Base-by-base conservation (phyloP, 1,140 invertebrate genomes). In the Procambarus clarkii region DNA sequence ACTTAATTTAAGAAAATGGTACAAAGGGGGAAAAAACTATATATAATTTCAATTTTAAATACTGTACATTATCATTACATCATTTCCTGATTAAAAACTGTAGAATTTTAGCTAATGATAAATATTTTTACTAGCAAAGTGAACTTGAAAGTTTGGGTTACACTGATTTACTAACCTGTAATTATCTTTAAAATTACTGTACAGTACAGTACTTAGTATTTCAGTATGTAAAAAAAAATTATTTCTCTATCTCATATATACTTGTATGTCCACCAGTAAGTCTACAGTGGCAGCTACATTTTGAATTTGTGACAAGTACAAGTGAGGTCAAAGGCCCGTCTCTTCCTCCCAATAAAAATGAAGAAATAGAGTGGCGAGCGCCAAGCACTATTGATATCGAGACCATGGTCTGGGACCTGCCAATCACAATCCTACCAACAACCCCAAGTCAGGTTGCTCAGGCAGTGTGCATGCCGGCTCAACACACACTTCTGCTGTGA, bases 351-450 rank as follows among this genome's bases (percentile, higher is more conserved):
- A 93, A 94, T 54, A 93, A 94, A 34, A 94, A 95, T 48, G 95
- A 95, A n/a, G 95, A 95, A 69, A 94, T 94, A 50, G 96, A 96
- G 86, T 98, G 98, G 97, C 97, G 97, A 93, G 98, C 97, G 34
- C 98, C 98, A 0, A 95, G 96, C 8, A 96, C 96, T 91, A 94
- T 99, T 21, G 96, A 98, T 44, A 98, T 99, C 85, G 98, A 99
- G 95, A 99, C 98, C 13, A 99, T 99, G 98, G 97, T 99, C 2
- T 99, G 98, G 98, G 98, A 99, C 95, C 95, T 99, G 48, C 98
- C 98, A 4, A 97, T 99, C 76, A 97, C 97, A 93, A 96, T 99
- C 79, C 98, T 98, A 95, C 97, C 98, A 0, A 98, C 98, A 3
- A 96, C 97, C 92, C 98, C 98, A 0, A 95, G 97, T 82, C 97